Evolutionary conservation across 2,888 invertebrate species (phyloP), one percentile per base, ranked within the genome.

Genomic region (Argyresthia albistria): DNA sequence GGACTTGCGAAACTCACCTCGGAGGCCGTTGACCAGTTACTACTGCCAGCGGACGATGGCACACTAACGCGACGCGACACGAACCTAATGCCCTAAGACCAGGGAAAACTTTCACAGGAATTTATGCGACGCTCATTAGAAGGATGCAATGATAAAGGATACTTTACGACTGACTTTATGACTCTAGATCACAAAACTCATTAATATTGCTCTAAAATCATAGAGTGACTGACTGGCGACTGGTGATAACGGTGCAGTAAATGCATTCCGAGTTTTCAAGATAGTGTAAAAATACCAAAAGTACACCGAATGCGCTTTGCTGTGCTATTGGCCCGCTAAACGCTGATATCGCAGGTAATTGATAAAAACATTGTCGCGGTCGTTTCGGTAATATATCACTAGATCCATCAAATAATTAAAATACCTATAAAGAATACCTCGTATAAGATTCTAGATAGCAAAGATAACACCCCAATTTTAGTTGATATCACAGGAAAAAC

Each of bases 1-100:
- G 86, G 82, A 83, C 81, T 84, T 80, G 81, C 84, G 76, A 82
- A 84, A 82, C 83, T 80, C 65, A 81, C 78, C 80, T 74, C 67
- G 67, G 79, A 62, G 84, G 86, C 77, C 86, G 84, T 78, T 84
- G 86, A 87, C 86, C 86, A 84, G 42, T 25, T 63, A 65, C 69
- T 70, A 71, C 75, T 69, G 43, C 50, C 63, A 66, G 57, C 63
- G 58, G 57, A 50, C 65, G 59, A 58, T 64, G 59, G 63, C 66
- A 62, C 61, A 62, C 66, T 61, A 59, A 48, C 37, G 15, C 12
- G n/a, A 48, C 35, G 14, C 14, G 15, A 12, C 9, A 36, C 48
- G 10, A 10, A 25, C 25, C 25, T 25, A 25, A 25, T 25, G 48
- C 48, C 48, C 48, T 48, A 15, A 48, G n/a, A n/a, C n/a, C n/a